Evolutionary conservation across 2,797 vertebrate genomes (phyloP).

Genomic region (Acrossocheilus fasciatus): DNA sequence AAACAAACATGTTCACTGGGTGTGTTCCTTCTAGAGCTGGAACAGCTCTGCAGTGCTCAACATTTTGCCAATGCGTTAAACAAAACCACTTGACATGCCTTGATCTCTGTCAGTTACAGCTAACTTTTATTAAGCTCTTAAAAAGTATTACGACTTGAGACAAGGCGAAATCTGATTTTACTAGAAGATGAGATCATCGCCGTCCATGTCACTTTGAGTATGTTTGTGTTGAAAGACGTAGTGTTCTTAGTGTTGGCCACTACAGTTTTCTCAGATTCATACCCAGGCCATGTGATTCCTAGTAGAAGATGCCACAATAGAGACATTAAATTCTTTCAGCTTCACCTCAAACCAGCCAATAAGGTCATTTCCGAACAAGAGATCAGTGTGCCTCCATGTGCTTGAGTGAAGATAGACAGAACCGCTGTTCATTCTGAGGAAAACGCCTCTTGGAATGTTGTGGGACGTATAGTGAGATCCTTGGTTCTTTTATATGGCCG

Average conservation of each 20-base stretch:
- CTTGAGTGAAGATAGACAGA: slow-evolving; percentile 53
- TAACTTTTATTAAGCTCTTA: neutral
- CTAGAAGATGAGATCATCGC: slow-evolving; percentile 49
- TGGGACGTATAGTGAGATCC: slow-evolving; percentile 12
- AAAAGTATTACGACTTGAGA: slow-evolving; percentile 36
- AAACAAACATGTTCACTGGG: slow-evolving; percentile 7
- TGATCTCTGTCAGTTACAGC: neutral
- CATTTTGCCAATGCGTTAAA: slow-evolving; percentile 1
- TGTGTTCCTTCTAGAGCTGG: neutral
- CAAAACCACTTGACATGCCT: neutral
- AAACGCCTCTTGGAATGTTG: slow-evolving; percentile 52
- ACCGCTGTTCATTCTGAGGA: slow-evolving; percentile 45
- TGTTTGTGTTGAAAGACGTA: slow-evolving; percentile 36
- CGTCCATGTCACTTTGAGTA: slow-evolving; percentile 15
- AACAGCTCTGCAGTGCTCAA: neutral
- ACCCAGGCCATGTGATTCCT: slow-evolving; percentile 50
- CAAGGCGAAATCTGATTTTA: slow-evolving; percentile 52
- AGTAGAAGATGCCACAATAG: slow-evolving; percentile 42
- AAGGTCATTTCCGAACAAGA: slow-evolving; percentile 57
- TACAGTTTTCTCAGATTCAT: slow-evolving; percentile 51
- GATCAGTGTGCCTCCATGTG: slow-evolving; percentile 55
- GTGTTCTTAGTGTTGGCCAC: slow-evolving; percentile 39
- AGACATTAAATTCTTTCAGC: slow-evolving; percentile 38
- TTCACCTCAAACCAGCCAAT: slow-evolving; percentile 45
- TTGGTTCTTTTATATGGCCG: slow-evolving; percentile 36